A percentile compares a stretch with the other conserved stretches of the same genome.
These are phyloP conservation scores for Aleiodes testaceus DNA, from an alignment of 2,888 invertebrate species.

Conservation along the genomic window DNA sequence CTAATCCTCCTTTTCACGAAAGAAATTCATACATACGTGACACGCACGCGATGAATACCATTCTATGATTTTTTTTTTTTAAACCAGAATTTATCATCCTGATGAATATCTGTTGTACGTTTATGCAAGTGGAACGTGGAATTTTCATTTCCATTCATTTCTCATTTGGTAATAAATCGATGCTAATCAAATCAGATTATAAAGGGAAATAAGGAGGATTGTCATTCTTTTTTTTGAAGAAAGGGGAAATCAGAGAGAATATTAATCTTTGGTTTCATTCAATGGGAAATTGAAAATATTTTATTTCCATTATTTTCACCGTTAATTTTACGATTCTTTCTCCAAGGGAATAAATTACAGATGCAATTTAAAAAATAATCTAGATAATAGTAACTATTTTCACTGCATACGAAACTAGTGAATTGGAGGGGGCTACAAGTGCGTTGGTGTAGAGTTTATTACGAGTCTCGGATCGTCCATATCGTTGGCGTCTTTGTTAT, in stretches of 20 bases:
- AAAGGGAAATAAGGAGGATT: constrained; percentile 24
- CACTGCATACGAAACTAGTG: neutral
- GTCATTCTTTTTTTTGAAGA: neutral
- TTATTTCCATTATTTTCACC: neutral
- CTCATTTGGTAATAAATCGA: constrained; percentile 34
- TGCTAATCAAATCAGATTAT: constrained; percentile 30
- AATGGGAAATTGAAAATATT: neutral
- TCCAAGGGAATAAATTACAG: too few species aligned
- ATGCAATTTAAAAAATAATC: neutral
- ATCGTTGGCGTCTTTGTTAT: constrained; percentile 65
- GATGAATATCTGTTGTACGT: constrained; percentile 18
- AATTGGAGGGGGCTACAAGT: constrained; percentile 6
- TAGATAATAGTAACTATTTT: neutral
- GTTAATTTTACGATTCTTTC: too few species aligned
- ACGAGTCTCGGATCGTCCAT: constrained; percentile 45
- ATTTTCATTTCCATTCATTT: constrained; percentile 34
- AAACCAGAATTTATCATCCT: constrained; percentile 8
- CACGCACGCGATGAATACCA: constrained; percentile 27
- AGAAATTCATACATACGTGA: constrained; percentile 16
- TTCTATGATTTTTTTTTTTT: neutral
- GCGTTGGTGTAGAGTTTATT: constrained; percentile 39
- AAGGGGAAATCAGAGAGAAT: too few species aligned
- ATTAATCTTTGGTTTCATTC: too few species aligned
- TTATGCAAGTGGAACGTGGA: constrained; percentile 27
- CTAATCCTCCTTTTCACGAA: neutral